Evolutionary conservation across 2,888 invertebrate species (phyloP).

Genomic region (Callyntrura sp.): DNA sequence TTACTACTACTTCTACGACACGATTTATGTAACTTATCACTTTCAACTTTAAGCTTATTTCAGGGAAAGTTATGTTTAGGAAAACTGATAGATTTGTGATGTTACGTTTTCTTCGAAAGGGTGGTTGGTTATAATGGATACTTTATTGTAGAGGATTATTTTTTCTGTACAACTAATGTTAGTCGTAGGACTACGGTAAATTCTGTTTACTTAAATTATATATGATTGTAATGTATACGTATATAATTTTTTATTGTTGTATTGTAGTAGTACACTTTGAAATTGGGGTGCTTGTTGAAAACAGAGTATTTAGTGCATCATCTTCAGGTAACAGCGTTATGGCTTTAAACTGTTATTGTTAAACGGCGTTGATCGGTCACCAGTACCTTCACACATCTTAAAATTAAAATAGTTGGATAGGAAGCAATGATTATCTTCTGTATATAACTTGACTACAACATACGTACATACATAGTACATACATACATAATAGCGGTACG

Average conservation of each 20-base stretch:
- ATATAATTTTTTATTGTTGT: too few relatives aligned
- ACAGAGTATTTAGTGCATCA: not conserved
- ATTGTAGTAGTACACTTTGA: too few relatives aligned
- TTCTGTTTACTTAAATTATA: not conserved
- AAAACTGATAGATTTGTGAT: constrained; percentile 3
- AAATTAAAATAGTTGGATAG: too few relatives aligned
- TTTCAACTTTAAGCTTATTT: not conserved
- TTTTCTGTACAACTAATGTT: not conserved
- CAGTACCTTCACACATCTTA: too few relatives aligned
- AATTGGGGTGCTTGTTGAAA: not conserved
- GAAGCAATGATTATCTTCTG: too few relatives aligned
- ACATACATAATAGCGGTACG: too few relatives aligned
- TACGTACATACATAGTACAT: too few relatives aligned
- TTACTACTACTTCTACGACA: not conserved
- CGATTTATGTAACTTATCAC: constrained; percentile 30
- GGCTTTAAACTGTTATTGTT: not conserved
- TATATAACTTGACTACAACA: too few relatives aligned
- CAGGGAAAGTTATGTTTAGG: not conserved
- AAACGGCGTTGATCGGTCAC: too few relatives aligned
- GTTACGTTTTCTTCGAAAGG: not conserved
- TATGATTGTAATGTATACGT: not conserved
- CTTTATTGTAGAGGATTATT: not conserved
- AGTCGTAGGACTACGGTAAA: not conserved
- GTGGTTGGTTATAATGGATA: not conserved
- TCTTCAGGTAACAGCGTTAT: not conserved